Conservation (phyloP, 2,113 vertebrate species). For the Daphoenositta chrysoptera region DNA sequence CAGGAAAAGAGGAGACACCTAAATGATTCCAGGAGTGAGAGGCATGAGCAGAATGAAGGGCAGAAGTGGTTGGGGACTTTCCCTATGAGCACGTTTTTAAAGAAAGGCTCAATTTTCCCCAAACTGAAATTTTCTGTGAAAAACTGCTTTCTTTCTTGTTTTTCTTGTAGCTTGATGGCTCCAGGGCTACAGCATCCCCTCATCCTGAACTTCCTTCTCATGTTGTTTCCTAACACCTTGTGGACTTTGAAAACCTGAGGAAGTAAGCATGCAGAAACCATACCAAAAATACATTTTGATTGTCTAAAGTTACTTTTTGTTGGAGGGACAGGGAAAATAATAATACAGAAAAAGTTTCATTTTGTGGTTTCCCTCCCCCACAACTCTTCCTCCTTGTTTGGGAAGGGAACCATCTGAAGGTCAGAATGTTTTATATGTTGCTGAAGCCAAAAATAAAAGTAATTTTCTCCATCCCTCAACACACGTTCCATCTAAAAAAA, state of each 20-base stretch:
- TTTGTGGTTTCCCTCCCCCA: not conserved
- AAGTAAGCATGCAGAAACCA: not conserved
- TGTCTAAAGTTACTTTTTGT: not conserved
- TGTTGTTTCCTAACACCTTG: not conserved
- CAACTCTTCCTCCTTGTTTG: not conserved
- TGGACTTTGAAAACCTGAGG: not conserved
- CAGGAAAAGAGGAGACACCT: not conserved
- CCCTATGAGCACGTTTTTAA: not conserved
- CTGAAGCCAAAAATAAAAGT: slow-evolving; percentile 21
- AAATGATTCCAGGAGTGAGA: not conserved
- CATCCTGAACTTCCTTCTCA: not conserved
- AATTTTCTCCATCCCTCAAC: not conserved
- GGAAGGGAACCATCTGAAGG: slow-evolving; percentile 6
- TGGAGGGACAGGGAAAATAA: not conserved
- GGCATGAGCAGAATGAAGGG: not conserved
- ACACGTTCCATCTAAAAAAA: not conserved
- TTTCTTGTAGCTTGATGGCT: not conserved
- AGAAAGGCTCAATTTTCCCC: not conserved
- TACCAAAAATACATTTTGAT: not conserved
- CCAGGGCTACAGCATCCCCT: not conserved
- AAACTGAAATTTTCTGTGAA: not conserved
- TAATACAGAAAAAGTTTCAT: not conserved
- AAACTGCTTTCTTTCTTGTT: not conserved
- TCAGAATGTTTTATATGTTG: not conserved
- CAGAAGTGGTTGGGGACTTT: not conserved